Base-by-base conservation (phyloP, 2,888 invertebrate genomes). In the Drosophila longiperda region DNA sequence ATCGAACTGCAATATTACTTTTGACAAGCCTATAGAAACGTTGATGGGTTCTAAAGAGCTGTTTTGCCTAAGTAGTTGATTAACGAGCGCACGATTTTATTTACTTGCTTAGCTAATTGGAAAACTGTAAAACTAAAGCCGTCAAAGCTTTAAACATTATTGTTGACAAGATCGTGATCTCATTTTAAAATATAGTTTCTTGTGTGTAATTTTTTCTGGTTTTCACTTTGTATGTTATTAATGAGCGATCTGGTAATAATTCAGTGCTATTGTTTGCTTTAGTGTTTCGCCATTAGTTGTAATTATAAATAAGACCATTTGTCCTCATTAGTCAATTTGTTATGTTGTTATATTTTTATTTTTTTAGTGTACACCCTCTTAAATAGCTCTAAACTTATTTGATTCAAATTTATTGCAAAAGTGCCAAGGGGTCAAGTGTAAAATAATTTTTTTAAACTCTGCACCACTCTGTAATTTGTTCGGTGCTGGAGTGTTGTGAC, bases 381-480 rank as follows among this genome's bases (percentile, higher is more conserved):
- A 11, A 8, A 36, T 33, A 17, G 42, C 17, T 32, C 20, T 26
- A 45, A 34, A 33, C 17, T 1, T 12, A 11, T 54, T 55, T 63
- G 29, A 82, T 83, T 79, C 26, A 23, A 80, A 81, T 70, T 81
- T 77, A 72, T 81, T 61, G 58, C 55, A 17, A 34, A 29, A 61
- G 59, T 77, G 73, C 75, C 82, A 73, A 74, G 73, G 52, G 75
- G 79, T 75, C 75, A 79, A 75, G 57, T 65, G 26, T 6, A 61
- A 69, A 42, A 32, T 26, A 38, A 49, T 52, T 23, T 23, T 68
- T 73, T 74, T 42, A 1, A 57, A 50, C 62, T 72, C 42, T 32
- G 15, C 34, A 48, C 15, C 11, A 23, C 42, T n/a, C 29, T 53
- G 38, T 32, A 64, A 15, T 52, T 23, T 42, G 12, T 57, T 59